Evolutionary conservation across 2,113 vertebrate genomes (phyloP).

Genomic region (Bubo blakistoni): DNA sequence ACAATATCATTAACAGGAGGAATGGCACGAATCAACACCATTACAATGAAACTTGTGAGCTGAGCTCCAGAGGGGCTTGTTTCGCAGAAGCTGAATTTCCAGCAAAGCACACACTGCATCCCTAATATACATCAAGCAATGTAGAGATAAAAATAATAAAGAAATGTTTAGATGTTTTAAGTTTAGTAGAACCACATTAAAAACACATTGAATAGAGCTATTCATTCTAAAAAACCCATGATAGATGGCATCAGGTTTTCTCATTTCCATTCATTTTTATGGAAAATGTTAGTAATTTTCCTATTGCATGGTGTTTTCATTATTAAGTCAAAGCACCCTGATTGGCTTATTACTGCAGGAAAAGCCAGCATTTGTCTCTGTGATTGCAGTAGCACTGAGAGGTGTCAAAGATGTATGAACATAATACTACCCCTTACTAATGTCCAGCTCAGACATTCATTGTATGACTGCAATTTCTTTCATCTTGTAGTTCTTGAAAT

Average conservation of each 20-base stretch:
- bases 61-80: not conserved
- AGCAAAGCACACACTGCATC: not conserved
- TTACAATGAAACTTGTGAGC: not conserved
- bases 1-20: not conserved
- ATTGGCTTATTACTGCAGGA: slow-evolving; percentile 61
- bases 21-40: not conserved
- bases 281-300: slow-evolving; percentile 52
- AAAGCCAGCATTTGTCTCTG: slow-evolving; percentile 44
- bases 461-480: slow-evolving; percentile 55
- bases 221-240: slow-evolving; percentile 3
- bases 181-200: not conserved
- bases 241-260: slow-evolving; percentile 10
- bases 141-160: not conserved
- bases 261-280: slow-evolving; percentile 47
- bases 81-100: not conserved
- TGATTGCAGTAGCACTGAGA: slow-evolving; percentile 31
- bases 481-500: slow-evolving; percentile 62
- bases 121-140: not conserved
- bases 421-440: slow-evolving; percentile 59
- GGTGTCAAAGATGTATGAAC: slow-evolving; percentile 59
- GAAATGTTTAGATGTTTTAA: not conserved
- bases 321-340: slow-evolving; percentile 40
- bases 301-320: slow-evolving; percentile 21
- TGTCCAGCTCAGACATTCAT: slow-evolving; percentile 51
- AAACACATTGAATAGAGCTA: slow-evolving; percentile 4